A percentile compares a stretch with the other conserved stretches of the same genome.
Conservation (phyloP, 2,888 invertebrate genomes). For the Philhelius pedissequus region DNA sequence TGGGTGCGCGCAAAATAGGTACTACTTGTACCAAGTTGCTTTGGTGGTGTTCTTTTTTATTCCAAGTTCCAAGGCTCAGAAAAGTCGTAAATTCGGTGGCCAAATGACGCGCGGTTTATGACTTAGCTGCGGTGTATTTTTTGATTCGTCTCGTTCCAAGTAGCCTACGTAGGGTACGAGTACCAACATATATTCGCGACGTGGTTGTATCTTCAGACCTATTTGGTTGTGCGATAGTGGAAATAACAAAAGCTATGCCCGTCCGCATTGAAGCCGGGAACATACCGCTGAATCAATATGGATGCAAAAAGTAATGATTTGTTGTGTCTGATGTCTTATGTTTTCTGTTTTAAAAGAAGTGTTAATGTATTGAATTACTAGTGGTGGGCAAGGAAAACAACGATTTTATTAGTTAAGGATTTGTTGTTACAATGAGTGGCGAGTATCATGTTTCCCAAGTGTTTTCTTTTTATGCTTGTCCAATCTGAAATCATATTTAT, state of each 20-base stretch:
- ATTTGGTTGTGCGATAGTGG: conserved; percentile 46
- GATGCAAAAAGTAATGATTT: conserved; percentile 77
- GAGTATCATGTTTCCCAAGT: conserved; percentile 14
- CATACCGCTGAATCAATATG: conserved; percentile 72
- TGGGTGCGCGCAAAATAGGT: conserved; percentile 45
- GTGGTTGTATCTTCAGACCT: conserved; percentile 43
- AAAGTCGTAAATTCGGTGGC: conserved; percentile 65
- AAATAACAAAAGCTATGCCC: conserved; percentile 62
- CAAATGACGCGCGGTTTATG: conserved; percentile 60
- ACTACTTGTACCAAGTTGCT: conserved; percentile 34
- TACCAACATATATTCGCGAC: conserved; percentile 13
- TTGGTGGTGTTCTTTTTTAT: background rate
- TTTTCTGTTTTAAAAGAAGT: conserved; percentile 11
- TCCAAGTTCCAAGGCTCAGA: conserved; percentile 28
- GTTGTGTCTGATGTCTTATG: conserved; percentile 50
- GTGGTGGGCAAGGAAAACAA: conserved; percentile 1
- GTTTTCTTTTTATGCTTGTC: background rate
- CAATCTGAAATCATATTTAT: background rate
- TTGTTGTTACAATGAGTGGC: conserved; percentile 19
- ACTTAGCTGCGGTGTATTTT: conserved; percentile 40
- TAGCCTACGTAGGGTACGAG: background rate
- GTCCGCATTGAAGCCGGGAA: conserved; percentile 49
- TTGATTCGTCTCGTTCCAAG: conserved; percentile 59
- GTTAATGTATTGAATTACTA: conserved; percentile 52
- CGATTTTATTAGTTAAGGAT: conserved; percentile 23